Evolutionary conservation across 2,888 invertebrate genomes (phyloP).

Genomic region (Cheilosia variabilis): DNA sequence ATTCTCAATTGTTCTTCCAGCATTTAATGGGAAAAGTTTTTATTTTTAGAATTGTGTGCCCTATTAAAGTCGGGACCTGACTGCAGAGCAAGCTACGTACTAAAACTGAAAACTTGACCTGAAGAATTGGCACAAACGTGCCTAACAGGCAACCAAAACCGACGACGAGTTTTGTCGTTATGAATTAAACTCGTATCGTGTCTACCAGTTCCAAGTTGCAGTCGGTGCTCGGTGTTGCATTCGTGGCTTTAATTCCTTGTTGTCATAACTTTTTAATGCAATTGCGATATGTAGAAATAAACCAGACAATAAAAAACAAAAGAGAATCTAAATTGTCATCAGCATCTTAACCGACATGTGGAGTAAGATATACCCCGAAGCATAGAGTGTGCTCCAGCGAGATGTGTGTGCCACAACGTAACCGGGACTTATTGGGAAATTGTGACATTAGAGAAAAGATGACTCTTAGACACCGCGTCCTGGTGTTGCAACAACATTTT

Average conservation of each 20-base stretch:
- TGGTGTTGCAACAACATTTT: slow-evolving; percentile 30
- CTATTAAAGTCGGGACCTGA: slow-evolving; percentile 50
- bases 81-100: slow-evolving; percentile 26
- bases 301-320: slow-evolving; percentile 43
- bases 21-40: slow-evolving; percentile 61
- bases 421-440: slow-evolving; percentile 35
- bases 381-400: slow-evolving; percentile 3
- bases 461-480: slow-evolving; percentile 41
- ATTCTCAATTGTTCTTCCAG: slow-evolving; percentile 7
- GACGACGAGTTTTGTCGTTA: slow-evolving; percentile 38
- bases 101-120: slow-evolving; percentile 73
- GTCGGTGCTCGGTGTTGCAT: slow-evolving; percentile 8
- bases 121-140: slow-evolving; percentile 77
- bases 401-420: slow-evolving; percentile 7
- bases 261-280: slow-evolving; percentile 59
- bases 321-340: slow-evolving; percentile 29
- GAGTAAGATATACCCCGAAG: slow-evolving; percentile 15
- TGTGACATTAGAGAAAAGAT: slow-evolving; percentile 39
- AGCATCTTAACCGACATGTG: slow-evolving; percentile 38
- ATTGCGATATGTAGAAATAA: slow-evolving; percentile 29
- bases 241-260: slow-evolving; percentile 47
- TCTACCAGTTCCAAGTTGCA: slow-evolving; percentile 36
- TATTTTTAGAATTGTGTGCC: slow-evolving; percentile 49
- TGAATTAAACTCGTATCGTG: slow-evolving; percentile 32
- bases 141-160: slow-evolving; percentile 75